Conservation (phyloP, 1,140 invertebrate species). For the Wasmannia auropunctata region DNA sequence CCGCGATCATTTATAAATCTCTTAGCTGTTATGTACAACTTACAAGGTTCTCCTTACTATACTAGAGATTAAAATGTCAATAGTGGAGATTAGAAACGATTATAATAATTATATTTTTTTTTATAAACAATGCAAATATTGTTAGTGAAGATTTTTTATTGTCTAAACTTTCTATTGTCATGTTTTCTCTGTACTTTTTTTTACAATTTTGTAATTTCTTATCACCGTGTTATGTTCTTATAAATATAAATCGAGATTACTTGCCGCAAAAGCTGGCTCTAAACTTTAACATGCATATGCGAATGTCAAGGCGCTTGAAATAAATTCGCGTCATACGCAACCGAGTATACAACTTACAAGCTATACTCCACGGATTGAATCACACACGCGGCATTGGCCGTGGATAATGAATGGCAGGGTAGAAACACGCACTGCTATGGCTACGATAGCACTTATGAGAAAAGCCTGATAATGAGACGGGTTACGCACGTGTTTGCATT, state of each 20-base stretch:
- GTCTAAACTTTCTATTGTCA: no score
- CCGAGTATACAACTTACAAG: not conserved
- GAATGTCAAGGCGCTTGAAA: not conserved
- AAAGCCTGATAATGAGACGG: not conserved
- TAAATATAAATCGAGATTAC: not conserved
- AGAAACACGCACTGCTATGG: not conserved
- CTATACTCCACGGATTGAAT: not conserved
- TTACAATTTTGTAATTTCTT: not conserved
- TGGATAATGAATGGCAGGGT: not conserved
- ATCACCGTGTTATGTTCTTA: not conserved
- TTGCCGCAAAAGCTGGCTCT: not conserved
- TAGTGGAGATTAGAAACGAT: not conserved
- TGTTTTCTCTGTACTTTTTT: not conserved
- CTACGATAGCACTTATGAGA: not conserved
- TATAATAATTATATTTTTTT: not conserved
- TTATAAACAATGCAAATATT: not conserved
- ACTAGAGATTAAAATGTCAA: not conserved
- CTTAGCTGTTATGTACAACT: not conserved
- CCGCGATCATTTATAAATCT: not conserved
- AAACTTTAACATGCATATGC: not conserved
- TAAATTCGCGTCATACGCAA: not conserved
- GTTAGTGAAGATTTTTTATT: not conserved
- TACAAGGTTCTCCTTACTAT: not conserved
- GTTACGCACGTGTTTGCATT: not conserved
- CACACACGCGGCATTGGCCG: not conserved